These are phyloP conservation scores for Drosophila athabasca DNA, from an alignment of 1,140 invertebrate species.

Conservation along the genomic window DNA sequence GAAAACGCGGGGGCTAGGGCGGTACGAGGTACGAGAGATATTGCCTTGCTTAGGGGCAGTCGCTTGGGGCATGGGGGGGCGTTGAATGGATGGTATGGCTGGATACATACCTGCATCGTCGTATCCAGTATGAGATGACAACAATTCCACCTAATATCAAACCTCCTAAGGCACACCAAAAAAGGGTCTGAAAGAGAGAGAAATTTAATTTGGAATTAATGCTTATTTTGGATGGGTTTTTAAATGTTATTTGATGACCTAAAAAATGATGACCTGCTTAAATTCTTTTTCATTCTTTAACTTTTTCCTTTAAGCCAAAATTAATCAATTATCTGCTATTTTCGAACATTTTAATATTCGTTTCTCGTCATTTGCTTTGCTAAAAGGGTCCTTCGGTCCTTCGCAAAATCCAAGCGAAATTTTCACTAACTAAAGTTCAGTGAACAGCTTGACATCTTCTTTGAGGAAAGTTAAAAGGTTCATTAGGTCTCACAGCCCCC, in stretches of 20 bases:
- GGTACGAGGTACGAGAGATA: neutral
- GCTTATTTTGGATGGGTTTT: no score
- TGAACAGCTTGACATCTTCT: constrained; percentile 46
- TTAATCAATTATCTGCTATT: constrained; percentile 27
- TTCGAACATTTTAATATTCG: constrained; percentile 1
- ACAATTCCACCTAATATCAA: constrained; percentile 81
- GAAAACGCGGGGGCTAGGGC: no score
- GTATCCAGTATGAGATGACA: constrained; percentile 83
- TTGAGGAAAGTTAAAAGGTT: constrained; percentile 19
- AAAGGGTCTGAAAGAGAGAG: constrained; percentile 60
- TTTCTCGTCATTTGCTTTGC: neutral
- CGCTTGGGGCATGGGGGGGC: no score
- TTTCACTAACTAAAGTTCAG: constrained; percentile 15
- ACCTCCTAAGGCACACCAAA: constrained; percentile 83
- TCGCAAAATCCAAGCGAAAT: neutral
- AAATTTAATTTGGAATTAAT: neutral
- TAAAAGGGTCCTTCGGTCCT: constrained; percentile 7
- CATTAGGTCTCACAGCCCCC: constrained; percentile 35
- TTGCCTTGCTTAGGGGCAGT: neutral
- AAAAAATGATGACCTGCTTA: no score
- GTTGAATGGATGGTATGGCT: no score
- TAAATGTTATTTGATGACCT: no score
- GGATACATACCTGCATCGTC: constrained; percentile 83
- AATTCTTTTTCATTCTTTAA: neutral
- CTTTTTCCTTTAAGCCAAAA: neutral